Evolutionary conservation across 2,113 vertebrate genomes (phyloP).

Genomic region (Delphinus delphis): DNA sequence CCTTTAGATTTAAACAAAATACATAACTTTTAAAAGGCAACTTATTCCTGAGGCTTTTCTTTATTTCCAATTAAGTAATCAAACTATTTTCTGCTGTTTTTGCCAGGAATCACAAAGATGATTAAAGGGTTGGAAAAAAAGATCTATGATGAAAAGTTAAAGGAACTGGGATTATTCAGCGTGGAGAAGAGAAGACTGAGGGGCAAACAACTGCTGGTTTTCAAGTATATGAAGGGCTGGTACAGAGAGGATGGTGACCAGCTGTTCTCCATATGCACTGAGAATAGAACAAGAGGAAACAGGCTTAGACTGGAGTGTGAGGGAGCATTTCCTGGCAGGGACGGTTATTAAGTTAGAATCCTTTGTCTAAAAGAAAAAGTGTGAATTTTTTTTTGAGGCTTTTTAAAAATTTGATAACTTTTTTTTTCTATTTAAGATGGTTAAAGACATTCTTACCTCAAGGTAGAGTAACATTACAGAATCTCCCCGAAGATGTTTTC

Average conservation of each 20-base stretch:
- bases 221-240: conserved; percentile 11
- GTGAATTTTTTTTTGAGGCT: neutral
- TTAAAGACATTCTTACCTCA: neutral
- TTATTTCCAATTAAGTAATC: conserved; percentile 51
- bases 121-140: conserved; percentile 65
- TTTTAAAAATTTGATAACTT: neutral
- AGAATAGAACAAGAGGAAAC: conserved; percentile 46
- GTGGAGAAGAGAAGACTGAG: conserved; percentile 50
- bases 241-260: neutral
- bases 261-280: neutral
- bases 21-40: neutral
- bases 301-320: neutral
- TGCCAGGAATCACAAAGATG: conserved; percentile 71
- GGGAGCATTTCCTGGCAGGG: neutral
- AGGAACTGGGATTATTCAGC: conserved; percentile 51
- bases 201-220: conserved; percentile 45
- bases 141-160: conserved; percentile 51
- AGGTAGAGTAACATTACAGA: neutral
- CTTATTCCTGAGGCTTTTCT: conserved; percentile 8
- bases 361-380: neutral
- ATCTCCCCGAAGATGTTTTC: neutral
- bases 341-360: conserved; percentile 12
- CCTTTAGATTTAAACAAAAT: neutral
- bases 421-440: neutral
- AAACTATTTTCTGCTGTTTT: conserved; percentile 68